A percentile compares a stretch with the other conserved stretches of the same genome.
phyloP scores from a whole-genome alignment of 2,797 vertebrate species.

The Syngnathus acus region DNA sequence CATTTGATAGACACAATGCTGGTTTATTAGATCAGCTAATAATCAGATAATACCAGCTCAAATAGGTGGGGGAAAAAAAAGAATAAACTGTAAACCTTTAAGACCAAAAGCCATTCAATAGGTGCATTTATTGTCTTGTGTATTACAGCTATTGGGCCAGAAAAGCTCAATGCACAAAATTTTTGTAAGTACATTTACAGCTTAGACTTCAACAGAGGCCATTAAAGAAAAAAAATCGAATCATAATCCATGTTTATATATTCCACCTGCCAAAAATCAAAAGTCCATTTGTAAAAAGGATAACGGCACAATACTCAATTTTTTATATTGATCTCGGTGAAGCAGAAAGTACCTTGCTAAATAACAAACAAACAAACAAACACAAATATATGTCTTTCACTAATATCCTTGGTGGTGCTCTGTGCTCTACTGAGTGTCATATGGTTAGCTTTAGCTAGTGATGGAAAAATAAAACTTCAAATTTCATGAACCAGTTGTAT shows the following conservation, averaged over 20 bases:
- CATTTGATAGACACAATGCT: no score
- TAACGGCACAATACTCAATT: background rate
- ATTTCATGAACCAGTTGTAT: no score
- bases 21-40: no score
- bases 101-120: background rate
- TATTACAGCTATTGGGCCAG: background rate
- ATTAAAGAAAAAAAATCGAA: conserved; percentile 38
- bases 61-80: no score
- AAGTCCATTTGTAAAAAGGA: background rate
- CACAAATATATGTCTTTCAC: background rate
- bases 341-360: background rate
- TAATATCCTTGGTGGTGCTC: background rate
- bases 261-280: conserved; percentile 13
- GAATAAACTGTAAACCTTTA: background rate
- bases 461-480: no score
- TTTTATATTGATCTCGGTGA: background rate
- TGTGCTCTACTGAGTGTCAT: background rate
- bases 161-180: conserved; percentile 4
- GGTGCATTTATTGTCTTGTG: background rate
- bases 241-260: conserved; percentile 21
- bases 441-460: background rate
- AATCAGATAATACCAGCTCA: no score
- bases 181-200: conserved; percentile 21
- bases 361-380: background rate
- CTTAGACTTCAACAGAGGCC: conserved; percentile 28